Evolutionary conservation across 2,797 vertebrate genomes (phyloP).

Genomic region (Meriones psammophilus): DNA sequence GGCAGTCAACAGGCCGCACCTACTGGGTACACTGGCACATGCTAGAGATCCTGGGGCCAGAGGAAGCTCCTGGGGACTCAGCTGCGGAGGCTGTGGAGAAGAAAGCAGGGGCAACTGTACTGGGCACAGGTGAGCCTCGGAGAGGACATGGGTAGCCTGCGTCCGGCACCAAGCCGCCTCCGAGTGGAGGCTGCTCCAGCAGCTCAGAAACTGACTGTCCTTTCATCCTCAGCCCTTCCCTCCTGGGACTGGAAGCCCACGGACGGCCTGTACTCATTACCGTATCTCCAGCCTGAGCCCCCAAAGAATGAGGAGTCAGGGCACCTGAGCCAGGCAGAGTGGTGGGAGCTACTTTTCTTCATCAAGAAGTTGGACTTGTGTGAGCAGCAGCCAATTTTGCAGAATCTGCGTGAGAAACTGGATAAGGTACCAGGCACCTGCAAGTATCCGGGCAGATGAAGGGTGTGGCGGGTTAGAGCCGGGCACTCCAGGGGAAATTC

Average conservation of each 20-base stretch:
- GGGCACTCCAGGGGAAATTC: background rate
- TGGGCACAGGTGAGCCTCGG: constrained; percentile 87
- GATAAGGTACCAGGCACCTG: constrained; percentile 89
- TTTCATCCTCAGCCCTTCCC: constrained; percentile 89
- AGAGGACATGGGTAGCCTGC: background rate
- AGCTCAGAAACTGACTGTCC: background rate
- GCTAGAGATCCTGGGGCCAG: constrained; percentile 93
- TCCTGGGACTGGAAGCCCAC: constrained; percentile 92
- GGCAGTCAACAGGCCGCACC: constrained; percentile 92
- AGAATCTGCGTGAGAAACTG: constrained; percentile 89
- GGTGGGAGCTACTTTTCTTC: constrained; percentile 99
- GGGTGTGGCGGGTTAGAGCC: background rate
- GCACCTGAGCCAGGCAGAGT: constrained; percentile 92
- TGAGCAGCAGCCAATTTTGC: constrained; percentile 92
- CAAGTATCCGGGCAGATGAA: background rate
- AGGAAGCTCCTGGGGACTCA: constrained; percentile 86
- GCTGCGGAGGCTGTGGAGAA: constrained; percentile 90
- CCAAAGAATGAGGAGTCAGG: constrained; percentile 79
- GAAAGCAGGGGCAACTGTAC: constrained; percentile 85
- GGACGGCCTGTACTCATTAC: constrained; percentile 92
- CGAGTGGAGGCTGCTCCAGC: background rate
- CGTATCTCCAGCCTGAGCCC: constrained; percentile 90
- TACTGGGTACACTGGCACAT: constrained; percentile 96
- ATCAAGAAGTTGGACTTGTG: constrained; percentile 93
- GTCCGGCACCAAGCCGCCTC: background rate